A percentile compares a stretch with the other conserved stretches of the same genome.
These are phyloP conservation scores for Chymomyza caudatula DNA, from an alignment of 2,888 invertebrate species.

Conservation along the genomic window DNA sequence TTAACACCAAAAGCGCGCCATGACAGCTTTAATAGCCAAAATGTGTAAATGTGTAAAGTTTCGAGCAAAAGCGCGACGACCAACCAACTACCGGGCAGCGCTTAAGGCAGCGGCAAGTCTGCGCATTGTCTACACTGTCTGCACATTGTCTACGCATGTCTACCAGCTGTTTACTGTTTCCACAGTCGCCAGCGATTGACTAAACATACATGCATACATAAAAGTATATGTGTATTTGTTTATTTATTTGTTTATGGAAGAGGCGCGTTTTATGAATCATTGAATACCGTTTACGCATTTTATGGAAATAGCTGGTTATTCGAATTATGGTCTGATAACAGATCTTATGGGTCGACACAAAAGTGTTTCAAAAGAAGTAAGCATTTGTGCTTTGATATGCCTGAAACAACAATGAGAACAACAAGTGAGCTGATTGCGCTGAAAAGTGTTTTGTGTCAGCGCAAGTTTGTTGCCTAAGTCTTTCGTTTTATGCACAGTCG, in stretches of 20 bases:
- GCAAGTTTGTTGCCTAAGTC: slow-evolving; percentile 51
- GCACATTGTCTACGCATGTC: slow-evolving; percentile 17
- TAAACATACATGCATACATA: no score
- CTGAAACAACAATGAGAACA: neutral
- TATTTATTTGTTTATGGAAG: neutral
- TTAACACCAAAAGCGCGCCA: slow-evolving; percentile 4
- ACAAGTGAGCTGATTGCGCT: neutral
- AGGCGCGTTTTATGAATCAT: slow-evolving; percentile 7
- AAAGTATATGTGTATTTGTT: neutral
- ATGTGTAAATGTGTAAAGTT: slow-evolving; percentile 25
- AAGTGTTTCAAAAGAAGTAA: neutral
- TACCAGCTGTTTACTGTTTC: neutral
- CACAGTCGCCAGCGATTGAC: no score
- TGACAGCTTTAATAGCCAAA: slow-evolving; percentile 15
- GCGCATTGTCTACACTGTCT: slow-evolving; percentile 17
- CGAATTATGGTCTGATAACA: neutral
- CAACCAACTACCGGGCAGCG: neutral
- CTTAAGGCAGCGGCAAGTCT: neutral
- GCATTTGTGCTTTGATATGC: neutral
- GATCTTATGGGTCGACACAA: neutral
- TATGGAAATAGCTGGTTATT: neutral
- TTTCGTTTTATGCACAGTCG: slow-evolving; percentile 21
- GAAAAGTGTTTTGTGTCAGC: neutral
- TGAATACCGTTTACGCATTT: neutral
- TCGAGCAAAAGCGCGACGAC: neutral